Conservation (phyloP, 2,797 vertebrate genomes). For the Australoheros facetus region DNA sequence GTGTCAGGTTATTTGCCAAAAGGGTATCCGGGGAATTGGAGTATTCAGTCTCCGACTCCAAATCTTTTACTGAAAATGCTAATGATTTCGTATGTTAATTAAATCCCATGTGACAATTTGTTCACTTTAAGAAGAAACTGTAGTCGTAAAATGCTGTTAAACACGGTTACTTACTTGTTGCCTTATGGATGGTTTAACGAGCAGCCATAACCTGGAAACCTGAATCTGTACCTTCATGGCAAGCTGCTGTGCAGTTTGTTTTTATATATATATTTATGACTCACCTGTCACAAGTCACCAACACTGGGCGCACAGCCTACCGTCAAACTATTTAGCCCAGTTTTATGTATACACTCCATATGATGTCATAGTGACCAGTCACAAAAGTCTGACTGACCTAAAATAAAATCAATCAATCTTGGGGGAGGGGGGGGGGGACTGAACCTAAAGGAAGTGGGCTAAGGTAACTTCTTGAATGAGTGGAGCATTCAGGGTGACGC, state of each 20-base stretch:
- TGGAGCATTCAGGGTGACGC: not conserved
- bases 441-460: not conserved
- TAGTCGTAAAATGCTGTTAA: not conserved
- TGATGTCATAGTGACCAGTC: slow-evolving; percentile 28
- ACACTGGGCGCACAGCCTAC: slow-evolving; percentile 8
- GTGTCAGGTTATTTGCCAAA: slow-evolving; percentile 23
- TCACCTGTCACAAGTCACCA: slow-evolving; percentile 12
- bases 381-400: not conserved
- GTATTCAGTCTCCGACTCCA: slow-evolving; percentile 2
- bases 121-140: not conserved
- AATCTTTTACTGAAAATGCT: not conserved
- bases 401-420: not conserved
- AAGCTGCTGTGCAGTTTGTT: slow-evolving; percentile 16
- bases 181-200: slow-evolving; percentile 13
- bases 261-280: slow-evolving; percentile 36
- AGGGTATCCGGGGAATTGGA: not conserved
- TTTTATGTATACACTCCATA: not conserved
- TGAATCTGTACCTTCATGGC: not conserved
- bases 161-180: slow-evolving; percentile 45
- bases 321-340: slow-evolving; percentile 18
- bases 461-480: not conserved
- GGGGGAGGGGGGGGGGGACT: too few species aligned
- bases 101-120: not conserved
- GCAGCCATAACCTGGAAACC: slow-evolving; percentile 22
- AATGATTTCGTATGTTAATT: not conserved